Evolutionary conservation across 2,113 vertebrate genomes (phyloP), one percentile per base, ranked within the genome.

Genomic region (Sphaerodactylus townsendi): DNA sequence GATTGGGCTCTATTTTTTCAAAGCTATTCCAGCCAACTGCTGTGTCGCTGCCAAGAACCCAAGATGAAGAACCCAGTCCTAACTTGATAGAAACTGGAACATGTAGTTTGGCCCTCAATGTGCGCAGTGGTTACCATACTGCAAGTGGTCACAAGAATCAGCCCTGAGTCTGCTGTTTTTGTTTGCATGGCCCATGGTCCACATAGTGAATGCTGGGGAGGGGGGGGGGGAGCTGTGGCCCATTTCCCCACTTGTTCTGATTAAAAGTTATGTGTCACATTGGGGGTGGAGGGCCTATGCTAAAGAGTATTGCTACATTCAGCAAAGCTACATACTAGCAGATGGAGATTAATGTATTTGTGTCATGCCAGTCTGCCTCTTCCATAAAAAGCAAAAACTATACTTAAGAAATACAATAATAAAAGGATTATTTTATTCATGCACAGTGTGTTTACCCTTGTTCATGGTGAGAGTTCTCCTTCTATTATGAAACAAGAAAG

Each of bases 381-480:
- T 82, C 79, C 59, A 59, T 46, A n/a, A 78, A 64, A 74, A 85
- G 48, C 68, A 85, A 73, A 71, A 79, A 76, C 50, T 69, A 75
- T 80, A 84, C 71, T 83, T 80, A 79, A 87, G 33, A 86, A 78
- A 75, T 46, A 79, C 62, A 75, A 78, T 69, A 83, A 82, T 79
- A 83, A 74, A 87, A 77, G 50, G 66, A 65, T 84, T 84, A 84
- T 88, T 82, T 88, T 74, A 80, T 87, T 77, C 86, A 80, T 62
- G 77, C 85, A 83, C 10, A 21, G 85, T 83, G 75, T 71, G 64
- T 84, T 76, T 39, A 69, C 25, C 64, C 28, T 62, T 2, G 19
- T 87, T 82, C 50, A 79, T 30, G 19, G 1, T 15, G 25, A 53
- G 25, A 46, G n/a, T 19, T 39, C 62, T 39, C 8, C 23, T 35